These are phyloP conservation scores for Eudemis profundana DNA, from an alignment of 2,888 invertebrate genomes.

Conservation along the genomic window DNA sequence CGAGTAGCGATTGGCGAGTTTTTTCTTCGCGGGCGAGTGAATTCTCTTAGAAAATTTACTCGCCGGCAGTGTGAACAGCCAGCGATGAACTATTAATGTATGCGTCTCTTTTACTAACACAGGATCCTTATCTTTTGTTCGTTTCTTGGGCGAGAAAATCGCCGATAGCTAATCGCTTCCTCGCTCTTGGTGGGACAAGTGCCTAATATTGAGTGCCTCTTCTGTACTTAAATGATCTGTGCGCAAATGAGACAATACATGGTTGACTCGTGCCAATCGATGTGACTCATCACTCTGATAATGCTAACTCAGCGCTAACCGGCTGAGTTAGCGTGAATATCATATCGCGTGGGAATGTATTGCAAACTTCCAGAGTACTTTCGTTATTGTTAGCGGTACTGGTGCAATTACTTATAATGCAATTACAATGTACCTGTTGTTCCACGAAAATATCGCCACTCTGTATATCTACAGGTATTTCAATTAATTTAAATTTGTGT, in stretches of 20 bases:
- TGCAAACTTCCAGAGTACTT: neutral
- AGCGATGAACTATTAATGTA: too few relatives aligned
- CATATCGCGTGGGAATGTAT: neutral
- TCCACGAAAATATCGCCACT: constrained; percentile 4
- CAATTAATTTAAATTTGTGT: constrained; percentile 32
- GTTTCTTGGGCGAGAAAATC: too few relatives aligned
- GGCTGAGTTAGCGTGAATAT: constrained; percentile 6
- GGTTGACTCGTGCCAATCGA: neutral
- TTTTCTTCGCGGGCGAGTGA: too few relatives aligned
- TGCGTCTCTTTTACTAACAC: too few relatives aligned
- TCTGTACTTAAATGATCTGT: constrained; percentile 6
- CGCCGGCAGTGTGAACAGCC: too few relatives aligned
- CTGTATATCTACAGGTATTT: constrained; percentile 12
- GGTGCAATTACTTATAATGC: neutral
- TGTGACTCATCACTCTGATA: too few relatives aligned
- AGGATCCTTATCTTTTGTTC: too few relatives aligned
- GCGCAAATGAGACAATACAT: neutral
- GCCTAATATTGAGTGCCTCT: constrained; percentile 5
- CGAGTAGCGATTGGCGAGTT: too few relatives aligned
- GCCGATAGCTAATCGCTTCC: too few relatives aligned
- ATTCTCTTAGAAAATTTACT: too few relatives aligned
- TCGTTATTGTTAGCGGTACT: neutral
- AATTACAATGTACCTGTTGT: neutral
- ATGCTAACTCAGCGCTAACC: neutral
- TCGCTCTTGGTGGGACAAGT: too few relatives aligned